Percentiles rank a stretch among this genome's conserved stretches.
These are phyloP conservation scores for Mus caroli DNA, from an alignment of 2,797 vertebrate species.

Conservation along the genomic window DNA sequence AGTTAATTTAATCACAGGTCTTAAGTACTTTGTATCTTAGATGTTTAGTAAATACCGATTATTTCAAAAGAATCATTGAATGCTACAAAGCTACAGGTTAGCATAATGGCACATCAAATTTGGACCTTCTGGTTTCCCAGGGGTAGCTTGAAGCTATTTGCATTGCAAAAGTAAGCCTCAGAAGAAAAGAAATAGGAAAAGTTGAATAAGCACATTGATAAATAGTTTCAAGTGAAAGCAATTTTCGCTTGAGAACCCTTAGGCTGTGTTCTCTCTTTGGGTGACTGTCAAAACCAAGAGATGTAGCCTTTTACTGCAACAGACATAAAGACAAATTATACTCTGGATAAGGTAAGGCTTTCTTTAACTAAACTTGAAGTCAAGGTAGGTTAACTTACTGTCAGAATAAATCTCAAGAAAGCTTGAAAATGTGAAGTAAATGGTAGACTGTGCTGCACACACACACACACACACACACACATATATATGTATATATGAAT, in stretches of 20 bases:
- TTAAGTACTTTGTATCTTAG: neutral
- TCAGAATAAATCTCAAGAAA: constrained; percentile 34
- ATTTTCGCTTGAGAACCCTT: constrained; percentile 85
- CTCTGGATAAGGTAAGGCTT: constrained; percentile 27
- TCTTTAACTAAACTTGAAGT: constrained; percentile 58
- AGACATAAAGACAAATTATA: constrained; percentile 67
- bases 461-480: neutral
- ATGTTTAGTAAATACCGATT: constrained; percentile 22
- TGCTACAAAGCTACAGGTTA: neutral
- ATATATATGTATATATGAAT: neutral
- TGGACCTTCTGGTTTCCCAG: constrained; percentile 53
- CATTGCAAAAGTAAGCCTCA: constrained; percentile 78
- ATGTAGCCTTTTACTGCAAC: constrained; percentile 65
- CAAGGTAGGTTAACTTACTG: constrained; percentile 43
- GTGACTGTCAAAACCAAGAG: constrained; percentile 72
- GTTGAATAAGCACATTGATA: constrained; percentile 86
- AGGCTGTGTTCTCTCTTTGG: constrained; percentile 81
- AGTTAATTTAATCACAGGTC: constrained; percentile 1
- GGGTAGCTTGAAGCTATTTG: constrained; percentile 83
- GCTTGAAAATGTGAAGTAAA: constrained; percentile 47
- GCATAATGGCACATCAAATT: constrained; percentile 27
- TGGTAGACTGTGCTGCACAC: neutral
- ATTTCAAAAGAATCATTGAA: constrained; percentile 41
- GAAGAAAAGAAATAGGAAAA: constrained; percentile 78
- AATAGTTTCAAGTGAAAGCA: constrained; percentile 87